Conservation (phyloP, 2,888 invertebrate species). For the Drosophila infuscata region DNA sequence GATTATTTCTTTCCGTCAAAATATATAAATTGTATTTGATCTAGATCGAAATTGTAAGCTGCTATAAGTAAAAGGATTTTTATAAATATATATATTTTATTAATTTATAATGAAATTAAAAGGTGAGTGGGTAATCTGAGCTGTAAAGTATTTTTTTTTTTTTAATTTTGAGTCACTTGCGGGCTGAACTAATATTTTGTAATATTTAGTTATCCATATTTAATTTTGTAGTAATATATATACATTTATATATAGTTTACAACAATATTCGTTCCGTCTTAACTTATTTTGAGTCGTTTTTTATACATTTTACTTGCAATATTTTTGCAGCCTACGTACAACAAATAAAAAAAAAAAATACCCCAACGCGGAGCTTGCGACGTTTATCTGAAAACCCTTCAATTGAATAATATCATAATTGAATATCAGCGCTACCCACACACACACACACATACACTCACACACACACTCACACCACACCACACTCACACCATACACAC, state of each 20-base stretch:
- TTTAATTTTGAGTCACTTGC: neutral
- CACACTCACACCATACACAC: conserved; percentile 1
- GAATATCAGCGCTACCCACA: conserved; percentile 68
- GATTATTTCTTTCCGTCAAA: neutral
- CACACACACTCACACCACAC: neutral
- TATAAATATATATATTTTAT: too few species aligned
- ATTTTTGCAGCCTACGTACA: conserved; percentile 4
- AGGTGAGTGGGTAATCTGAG: neutral
- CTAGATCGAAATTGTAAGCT: too few species aligned
- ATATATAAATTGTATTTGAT: neutral
- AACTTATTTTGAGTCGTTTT: neutral
- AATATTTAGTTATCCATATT: neutral
- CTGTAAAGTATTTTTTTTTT: neutral
- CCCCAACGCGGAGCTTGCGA: conserved; percentile 17
- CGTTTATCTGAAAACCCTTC: conserved; percentile 55
- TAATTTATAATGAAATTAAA: neutral
- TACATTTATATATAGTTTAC: neutral
- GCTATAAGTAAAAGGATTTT: too few species aligned
- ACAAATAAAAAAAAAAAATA: conserved; percentile 6
- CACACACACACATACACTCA: conserved; percentile 33
- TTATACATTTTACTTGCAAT: neutral
- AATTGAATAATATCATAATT: conserved; percentile 75
- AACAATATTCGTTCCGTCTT: neutral
- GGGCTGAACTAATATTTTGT: neutral
- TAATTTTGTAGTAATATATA: neutral